Evolutionary conservation across 2,888 invertebrate species (phyloP).

Genomic region (Meteorus colon): DNA sequence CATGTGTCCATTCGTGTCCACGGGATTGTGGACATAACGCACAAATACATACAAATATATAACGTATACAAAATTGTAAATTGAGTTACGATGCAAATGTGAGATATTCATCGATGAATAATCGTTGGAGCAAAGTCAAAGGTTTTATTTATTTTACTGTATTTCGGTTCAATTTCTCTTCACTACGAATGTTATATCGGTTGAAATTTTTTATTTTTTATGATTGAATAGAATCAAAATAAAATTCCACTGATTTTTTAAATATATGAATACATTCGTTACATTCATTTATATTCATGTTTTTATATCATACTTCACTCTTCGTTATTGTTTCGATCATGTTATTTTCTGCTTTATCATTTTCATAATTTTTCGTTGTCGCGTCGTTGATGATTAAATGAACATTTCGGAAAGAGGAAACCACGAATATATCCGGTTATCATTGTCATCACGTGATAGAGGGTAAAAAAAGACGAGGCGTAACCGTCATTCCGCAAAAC

Average conservation of each 20-base stretch:
- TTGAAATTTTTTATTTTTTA: neutral
- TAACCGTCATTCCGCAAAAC: constrained; percentile 51
- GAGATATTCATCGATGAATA: constrained; percentile 37
- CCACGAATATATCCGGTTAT: constrained; percentile 33
- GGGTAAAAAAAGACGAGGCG: constrained; percentile 22
- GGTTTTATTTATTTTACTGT: constrained; percentile 10
- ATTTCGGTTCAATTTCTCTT: no score
- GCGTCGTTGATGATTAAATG: neutral
- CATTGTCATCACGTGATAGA: constrained; percentile 24
- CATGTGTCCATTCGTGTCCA: constrained; percentile 9
- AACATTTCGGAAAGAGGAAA: neutral
- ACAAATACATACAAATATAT: constrained; percentile 18
- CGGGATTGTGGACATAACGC: constrained; percentile 18
- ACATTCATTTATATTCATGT: no score
- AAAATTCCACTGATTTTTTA: no score
- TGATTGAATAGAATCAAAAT: no score
- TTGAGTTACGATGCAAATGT: constrained; percentile 41
- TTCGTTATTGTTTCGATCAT: neutral
- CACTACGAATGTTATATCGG: neutral
- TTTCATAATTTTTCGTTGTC: neutral
- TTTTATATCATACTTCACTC: no score
- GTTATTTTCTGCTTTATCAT: neutral
- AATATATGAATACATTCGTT: no score
- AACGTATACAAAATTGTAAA: constrained; percentile 10
- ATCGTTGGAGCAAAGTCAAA: constrained; percentile 28